phyloP scores from a whole-genome alignment of 2,888 invertebrate genomes.

The Thymelicus sylvestris region DNA sequence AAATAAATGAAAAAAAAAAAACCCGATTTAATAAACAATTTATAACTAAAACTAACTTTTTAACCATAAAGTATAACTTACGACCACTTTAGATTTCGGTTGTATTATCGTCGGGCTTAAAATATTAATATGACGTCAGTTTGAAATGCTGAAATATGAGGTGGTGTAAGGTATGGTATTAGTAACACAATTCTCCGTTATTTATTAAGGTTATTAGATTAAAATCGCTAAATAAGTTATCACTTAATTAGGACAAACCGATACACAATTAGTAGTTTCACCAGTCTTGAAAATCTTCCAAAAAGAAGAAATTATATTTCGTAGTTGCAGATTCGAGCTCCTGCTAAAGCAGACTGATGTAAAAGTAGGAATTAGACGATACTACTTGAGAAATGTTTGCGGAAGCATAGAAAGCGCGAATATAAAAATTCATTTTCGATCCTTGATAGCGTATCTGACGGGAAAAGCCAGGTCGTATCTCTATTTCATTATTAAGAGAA shows the following conservation, averaged over 20 bases:
- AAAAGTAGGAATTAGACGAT: no score
- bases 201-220: background rate
- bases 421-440: background rate
- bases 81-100: constrained; percentile 18
- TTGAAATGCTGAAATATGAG: no score
- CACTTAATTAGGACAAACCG: background rate
- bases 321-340: no score
- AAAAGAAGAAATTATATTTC: no score
- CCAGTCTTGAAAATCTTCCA: no score
- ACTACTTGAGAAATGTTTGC: no score
- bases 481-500: constrained; percentile 21
- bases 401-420: background rate
- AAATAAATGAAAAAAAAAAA: no score
- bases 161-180: background rate
- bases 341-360: no score
- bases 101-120: constrained; percentile 4
- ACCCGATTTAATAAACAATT: constrained; percentile 20
- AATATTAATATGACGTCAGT: constrained; percentile 13
- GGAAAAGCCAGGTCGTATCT: constrained; percentile 20
- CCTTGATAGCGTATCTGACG: background rate
- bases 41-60: constrained; percentile 20
- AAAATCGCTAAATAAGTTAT: background rate
- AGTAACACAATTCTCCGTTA: background rate
- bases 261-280: no score
- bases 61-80: constrained; percentile 11